A percentile compares a stretch with the other conserved stretches of the same genome.
Evolutionary conservation across 2,888 invertebrate genomes (phyloP).

Genomic region (Aethes cnicana): DNA sequence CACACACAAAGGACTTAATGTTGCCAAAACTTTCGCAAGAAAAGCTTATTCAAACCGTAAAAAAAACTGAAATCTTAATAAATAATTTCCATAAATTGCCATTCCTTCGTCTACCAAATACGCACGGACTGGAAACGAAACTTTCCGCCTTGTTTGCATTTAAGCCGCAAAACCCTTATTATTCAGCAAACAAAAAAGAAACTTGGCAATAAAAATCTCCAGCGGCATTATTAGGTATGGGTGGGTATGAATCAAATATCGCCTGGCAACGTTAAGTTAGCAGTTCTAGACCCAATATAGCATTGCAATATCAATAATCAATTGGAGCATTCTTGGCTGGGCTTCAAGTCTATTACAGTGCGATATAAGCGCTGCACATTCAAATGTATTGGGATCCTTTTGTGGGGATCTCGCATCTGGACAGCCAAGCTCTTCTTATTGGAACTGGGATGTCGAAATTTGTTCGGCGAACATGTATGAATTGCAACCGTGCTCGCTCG

Average conservation of each 20-base stretch:
- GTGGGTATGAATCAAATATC: constrained; percentile 36
- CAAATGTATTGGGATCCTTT: constrained; percentile 65
- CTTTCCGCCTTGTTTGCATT: constrained; percentile 28
- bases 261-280: constrained; percentile 40
- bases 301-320: constrained; percentile 81
- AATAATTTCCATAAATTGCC: constrained; percentile 32
- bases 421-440: constrained; percentile 26
- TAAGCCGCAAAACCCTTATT: constrained; percentile 24
- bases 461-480: constrained; percentile 6
- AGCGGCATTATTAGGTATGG: constrained; percentile 31
- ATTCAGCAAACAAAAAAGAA: constrained; percentile 28
- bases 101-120: constrained; percentile 30
- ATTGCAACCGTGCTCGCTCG: constrained; percentile 6
- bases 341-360: constrained; percentile 76
- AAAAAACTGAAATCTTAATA: constrained; percentile 24
- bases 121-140: constrained; percentile 26
- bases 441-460: constrained; percentile 8
- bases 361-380: constrained; percentile 61
- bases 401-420: constrained; percentile 61
- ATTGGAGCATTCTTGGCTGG: constrained; percentile 79
- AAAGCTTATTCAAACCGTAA: constrained; percentile 13
- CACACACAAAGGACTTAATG: background rate
- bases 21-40: background rate
- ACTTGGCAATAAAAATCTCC: constrained; percentile 32
- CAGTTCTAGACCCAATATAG: constrained; percentile 48